phyloP scores from a whole-genome alignment of 2,113 vertebrate genomes.

The Burhinus oedicnemus region DNA sequence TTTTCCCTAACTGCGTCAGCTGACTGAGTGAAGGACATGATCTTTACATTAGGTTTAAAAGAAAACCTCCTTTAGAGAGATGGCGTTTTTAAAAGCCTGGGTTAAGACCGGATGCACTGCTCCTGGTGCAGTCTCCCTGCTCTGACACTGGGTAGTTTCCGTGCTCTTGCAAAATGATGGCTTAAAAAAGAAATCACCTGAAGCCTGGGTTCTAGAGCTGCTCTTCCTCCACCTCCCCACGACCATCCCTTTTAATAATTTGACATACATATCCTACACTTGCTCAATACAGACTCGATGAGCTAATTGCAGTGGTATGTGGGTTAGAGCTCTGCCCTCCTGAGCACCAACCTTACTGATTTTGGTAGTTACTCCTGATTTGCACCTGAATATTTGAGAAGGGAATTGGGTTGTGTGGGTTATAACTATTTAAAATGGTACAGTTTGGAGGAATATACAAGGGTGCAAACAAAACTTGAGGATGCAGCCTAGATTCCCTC shows the following conservation, averaged over 20 bases:
- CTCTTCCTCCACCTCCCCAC: background rate
- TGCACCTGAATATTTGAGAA: background rate
- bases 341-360: background rate
- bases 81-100: background rate
- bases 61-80: background rate
- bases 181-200: background rate
- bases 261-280: background rate
- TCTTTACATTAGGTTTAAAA: background rate
- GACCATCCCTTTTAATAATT: background rate
- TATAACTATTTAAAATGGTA: background rate
- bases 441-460: background rate
- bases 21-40: rapidly evolving
- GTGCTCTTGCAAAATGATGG: rapidly evolving
- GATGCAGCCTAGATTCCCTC: background rate
- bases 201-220: background rate
- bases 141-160: background rate
- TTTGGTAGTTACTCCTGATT: background rate
- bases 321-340: conserved; percentile 7
- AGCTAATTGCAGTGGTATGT: conserved; percentile 23
- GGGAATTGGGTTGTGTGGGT: background rate
- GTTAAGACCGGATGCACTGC: too few relatives aligned
- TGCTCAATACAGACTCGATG: background rate
- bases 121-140: background rate
- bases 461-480: background rate
- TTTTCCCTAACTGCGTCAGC: too few relatives aligned